Percentiles rank a stretch among this genome's conserved stretches.
Conservation (phyloP, 2,113 vertebrate species). For the Engraulis encrasicolus region DNA sequence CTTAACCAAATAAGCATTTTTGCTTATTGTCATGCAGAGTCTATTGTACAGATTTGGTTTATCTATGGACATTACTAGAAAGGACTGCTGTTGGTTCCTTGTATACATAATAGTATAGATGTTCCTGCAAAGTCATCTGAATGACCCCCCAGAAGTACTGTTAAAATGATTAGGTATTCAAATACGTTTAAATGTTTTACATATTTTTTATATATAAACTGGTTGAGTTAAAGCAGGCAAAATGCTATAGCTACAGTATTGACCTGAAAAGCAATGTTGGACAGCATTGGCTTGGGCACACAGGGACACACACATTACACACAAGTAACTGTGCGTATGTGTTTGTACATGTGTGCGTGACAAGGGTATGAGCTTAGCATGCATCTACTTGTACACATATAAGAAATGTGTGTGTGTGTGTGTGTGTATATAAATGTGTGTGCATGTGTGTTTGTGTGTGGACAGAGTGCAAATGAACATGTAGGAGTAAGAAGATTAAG, state of each 20-base stretch:
- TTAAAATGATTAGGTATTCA: conserved; percentile 71
- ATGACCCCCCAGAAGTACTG: conserved; percentile 62
- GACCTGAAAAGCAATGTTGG: conserved; percentile 62
- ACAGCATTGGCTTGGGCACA: conserved; percentile 52
- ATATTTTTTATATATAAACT: conserved; percentile 68
- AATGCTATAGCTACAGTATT: conserved; percentile 71
- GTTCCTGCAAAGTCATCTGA: conserved; percentile 62
- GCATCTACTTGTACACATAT: conserved; percentile 9
- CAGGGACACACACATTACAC: conserved; percentile 60
- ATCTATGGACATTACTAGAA: conserved; percentile 70
- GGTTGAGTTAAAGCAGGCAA: conserved; percentile 72
- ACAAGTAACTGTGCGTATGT: conserved; percentile 40
- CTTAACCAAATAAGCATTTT: conserved; percentile 63
- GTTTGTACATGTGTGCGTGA: conserved; percentile 39
- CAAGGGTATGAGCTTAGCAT: not conserved
- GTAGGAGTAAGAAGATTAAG: not conserved
- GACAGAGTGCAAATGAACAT: not conserved
- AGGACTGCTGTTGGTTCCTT: conserved; percentile 57
- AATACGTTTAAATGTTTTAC: conserved; percentile 71
- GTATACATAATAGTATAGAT: conserved; percentile 66
- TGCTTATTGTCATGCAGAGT: conserved; percentile 73
- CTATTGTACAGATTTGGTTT: conserved; percentile 65
- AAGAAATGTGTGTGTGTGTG: not conserved
- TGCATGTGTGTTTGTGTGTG: conserved; percentile 5
- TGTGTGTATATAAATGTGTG: conserved; percentile 21